phyloP scores from a whole-genome alignment of 2,797 vertebrate genomes.

The Neomorphus geoffroyi region DNA sequence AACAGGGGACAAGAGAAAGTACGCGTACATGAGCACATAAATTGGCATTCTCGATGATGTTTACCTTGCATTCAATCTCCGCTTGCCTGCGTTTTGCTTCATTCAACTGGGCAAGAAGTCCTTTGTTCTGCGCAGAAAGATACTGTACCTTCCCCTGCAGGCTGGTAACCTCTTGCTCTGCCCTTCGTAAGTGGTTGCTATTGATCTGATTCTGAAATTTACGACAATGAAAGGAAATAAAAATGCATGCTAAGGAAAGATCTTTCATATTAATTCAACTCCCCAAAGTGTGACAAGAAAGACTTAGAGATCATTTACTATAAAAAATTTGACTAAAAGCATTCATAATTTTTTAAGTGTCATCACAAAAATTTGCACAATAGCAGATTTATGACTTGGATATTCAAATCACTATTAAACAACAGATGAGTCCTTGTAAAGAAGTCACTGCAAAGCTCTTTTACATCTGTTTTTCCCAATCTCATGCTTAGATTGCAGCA shows the following conservation, averaged over 20 bases:
- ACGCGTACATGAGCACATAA: background rate
- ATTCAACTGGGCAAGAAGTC: constrained; percentile 84
- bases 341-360: background rate
- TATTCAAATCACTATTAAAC: background rate
- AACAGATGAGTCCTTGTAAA: background rate
- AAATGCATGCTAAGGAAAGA: background rate
- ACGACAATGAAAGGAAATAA: background rate
- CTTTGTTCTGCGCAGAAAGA: constrained; percentile 90
- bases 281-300: background rate
- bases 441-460: background rate
- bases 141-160: constrained; percentile 85
- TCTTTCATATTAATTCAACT: background rate
- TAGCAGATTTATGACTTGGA: background rate
- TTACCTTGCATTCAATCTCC: constrained; percentile 97
- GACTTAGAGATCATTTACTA: background rate
- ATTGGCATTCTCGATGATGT: background rate
- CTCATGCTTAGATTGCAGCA: background rate
- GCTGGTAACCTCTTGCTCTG: constrained; percentile 85
- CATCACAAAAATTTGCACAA: background rate
- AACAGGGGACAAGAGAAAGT: background rate
- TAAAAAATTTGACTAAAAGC: background rate
- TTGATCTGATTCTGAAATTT: constrained; percentile 92
- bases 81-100: constrained; percentile 92
- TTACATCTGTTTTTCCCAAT: background rate
- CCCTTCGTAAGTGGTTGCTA: constrained; percentile 90